Base-by-base conservation (phyloP, 2,113 vertebrate species). In the Antennarius striatus region DNA sequence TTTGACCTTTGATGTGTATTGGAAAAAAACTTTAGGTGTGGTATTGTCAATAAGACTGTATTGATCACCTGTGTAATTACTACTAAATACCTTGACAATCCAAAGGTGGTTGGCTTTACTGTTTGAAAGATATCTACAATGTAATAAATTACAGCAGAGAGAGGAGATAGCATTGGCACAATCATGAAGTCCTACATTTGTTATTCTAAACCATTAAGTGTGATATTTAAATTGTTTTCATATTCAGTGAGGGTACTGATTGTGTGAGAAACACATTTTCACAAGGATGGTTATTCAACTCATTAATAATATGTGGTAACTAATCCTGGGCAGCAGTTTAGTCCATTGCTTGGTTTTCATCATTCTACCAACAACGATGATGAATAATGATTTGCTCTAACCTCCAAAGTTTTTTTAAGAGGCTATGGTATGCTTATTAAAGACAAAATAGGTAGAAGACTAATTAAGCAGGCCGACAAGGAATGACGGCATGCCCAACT, bases 401-500 rank as follows among this genome's bases (percentile, higher is more conserved):
- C 85, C 82, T 84, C 73, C 75, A 71, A 73, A 81, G 88, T 89
- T 43, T 43, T 92, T 90, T 79, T 72, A 68, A 80, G 86, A 89
- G 88, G 77, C 86, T 83, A 83, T 87, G 83, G 86, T 81, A 85
- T 84, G 88, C 85, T 91, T 91, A 91, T 91, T 92, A 90, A 90
- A 92, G 88, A 85, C 82, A 91, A 90, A 93, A 90, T 88, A 92
- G 89, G 91, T 86, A 77, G 83, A 88, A 91, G 86, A 92, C 91
- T 92, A 92, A 93, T 93, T 92, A 93, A 91, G 87, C 87, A 80
- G 79, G 84, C 85, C 90, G 86, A 92, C 92, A 76, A 90, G 86
- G 70, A 86, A 83, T 87, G 86, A 91, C 90, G 82, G 88, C 90
- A 89, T 87, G 86, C 82, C 80, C 79, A 86, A 89, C 85, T 88